A percentile compares a stretch with the other conserved stretches of the same genome.
These are phyloP conservation scores for Phalacrocorax aristotelis DNA, from an alignment of 2,113 vertebrate genomes.

Conservation along the genomic window DNA sequence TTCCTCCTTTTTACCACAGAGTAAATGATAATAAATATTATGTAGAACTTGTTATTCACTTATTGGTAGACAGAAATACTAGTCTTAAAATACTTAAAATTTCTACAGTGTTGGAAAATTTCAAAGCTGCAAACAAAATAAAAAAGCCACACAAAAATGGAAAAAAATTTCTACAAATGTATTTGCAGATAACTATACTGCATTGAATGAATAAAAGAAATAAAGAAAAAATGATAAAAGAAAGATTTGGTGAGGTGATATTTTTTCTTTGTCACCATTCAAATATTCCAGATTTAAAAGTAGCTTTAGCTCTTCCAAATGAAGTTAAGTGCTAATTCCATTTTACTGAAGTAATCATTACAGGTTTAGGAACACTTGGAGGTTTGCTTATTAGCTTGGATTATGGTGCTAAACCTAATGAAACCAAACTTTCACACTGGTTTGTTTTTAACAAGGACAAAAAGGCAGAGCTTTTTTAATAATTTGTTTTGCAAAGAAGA, in stretches of 20 bases:
- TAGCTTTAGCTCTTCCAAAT: background rate
- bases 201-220: background rate
- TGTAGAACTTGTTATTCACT: background rate
- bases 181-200: background rate
- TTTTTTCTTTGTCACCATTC: background rate
- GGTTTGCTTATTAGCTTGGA: background rate
- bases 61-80: background rate
- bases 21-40: background rate
- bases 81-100: background rate
- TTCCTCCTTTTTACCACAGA: background rate
- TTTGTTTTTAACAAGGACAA: background rate
- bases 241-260: background rate
- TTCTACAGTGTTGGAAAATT: background rate
- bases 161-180: background rate
- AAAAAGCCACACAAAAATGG: background rate
- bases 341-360: background rate
- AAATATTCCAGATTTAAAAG: background rate
- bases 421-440: background rate
- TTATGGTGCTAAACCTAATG: background rate
- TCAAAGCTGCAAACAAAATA: background rate
- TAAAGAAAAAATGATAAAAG: background rate
- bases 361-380: background rate
- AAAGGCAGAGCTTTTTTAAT: background rate
- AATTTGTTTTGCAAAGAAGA: background rate
- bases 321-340: background rate